Conservation (phyloP, 2,888 invertebrate species). For the Torymus texanus region DNA sequence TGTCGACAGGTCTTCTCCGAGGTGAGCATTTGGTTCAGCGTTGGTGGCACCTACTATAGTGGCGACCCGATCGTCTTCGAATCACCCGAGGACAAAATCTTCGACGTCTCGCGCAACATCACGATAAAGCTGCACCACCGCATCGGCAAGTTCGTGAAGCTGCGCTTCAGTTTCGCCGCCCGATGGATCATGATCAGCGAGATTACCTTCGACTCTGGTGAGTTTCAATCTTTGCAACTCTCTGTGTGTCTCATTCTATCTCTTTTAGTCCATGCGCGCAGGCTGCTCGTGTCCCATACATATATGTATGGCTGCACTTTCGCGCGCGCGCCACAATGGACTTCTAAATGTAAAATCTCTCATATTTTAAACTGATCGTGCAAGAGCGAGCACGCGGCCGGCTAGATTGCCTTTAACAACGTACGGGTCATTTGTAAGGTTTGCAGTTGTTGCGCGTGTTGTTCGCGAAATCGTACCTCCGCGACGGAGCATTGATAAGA, state of each 20-base stretch:
- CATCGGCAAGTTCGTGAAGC: constrained; percentile 87
- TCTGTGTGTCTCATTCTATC: too few species aligned
- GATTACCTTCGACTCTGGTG: constrained; percentile 89
- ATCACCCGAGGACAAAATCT: constrained; percentile 85
- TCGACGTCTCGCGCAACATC: constrained; percentile 88
- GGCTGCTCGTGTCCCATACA: not conserved
- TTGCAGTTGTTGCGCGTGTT: not conserved
- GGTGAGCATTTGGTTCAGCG: constrained; percentile 86
- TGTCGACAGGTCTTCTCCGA: constrained; percentile 84
- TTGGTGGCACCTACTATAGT: constrained; percentile 87
- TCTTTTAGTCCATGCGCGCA: not conserved
- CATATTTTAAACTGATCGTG: constrained; percentile 18
- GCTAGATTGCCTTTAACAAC: constrained; percentile 12
- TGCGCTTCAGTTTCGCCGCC: constrained; percentile 86
- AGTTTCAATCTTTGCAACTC: constrained; percentile 63
- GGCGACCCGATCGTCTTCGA: constrained; percentile 86
- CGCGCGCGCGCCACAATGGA: constrained; percentile 18
- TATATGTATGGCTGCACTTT: constrained; percentile 32
- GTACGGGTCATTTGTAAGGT: not conserved
- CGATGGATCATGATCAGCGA: constrained; percentile 94
- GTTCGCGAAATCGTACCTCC: not conserved
- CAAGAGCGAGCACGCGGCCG: too few species aligned
- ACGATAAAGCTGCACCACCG: constrained; percentile 88
- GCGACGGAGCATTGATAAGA: not conserved
- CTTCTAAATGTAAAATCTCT: constrained; percentile 12